phyloP scores from a whole-genome alignment of 2,888 invertebrate genomes.

The Erebia palarica region DNA sequence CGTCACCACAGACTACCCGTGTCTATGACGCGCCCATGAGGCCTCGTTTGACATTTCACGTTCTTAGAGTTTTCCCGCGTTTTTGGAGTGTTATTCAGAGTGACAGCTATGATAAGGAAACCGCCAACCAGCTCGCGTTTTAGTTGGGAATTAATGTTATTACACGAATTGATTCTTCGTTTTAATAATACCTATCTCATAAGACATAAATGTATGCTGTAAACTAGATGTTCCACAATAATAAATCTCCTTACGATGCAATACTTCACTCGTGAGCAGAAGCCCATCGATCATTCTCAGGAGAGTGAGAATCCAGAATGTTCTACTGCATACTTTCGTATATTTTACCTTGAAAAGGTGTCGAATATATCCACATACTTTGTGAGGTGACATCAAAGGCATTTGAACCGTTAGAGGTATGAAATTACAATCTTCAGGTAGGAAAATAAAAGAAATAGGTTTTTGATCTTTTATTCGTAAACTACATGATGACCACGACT shows the following conservation, averaged over 20 bases:
- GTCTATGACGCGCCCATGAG: too few species aligned
- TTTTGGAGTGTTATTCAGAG: too few species aligned
- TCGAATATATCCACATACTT: background rate
- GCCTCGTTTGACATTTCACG: too few species aligned
- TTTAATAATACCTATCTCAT: background rate
- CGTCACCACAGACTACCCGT: too few species aligned
- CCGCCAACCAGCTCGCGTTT: too few species aligned
- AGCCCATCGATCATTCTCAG: slow-evolving; percentile 13
- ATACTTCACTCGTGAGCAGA: slow-evolving; percentile 5
- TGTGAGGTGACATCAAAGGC: background rate
- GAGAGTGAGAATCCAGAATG: slow-evolving; percentile 8
- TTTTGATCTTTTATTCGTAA: background rate
- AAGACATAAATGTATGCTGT: background rate
- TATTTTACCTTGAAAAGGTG: background rate
- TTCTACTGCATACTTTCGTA: slow-evolving; percentile 8
- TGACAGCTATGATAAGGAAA: too few species aligned
- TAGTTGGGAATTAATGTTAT: too few species aligned
- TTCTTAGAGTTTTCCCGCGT: too few species aligned
- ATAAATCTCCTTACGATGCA: slow-evolving; percentile 1
- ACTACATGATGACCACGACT: too few species aligned
- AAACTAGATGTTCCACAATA: background rate
- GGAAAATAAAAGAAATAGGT: background rate
- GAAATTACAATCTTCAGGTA: background rate
- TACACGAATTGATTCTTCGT: too few species aligned
- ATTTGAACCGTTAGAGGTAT: background rate